These are phyloP conservation scores for Dendrolimus kikuchii DNA, from an alignment of 1,140 invertebrate species.

Conservation along the genomic window DNA sequence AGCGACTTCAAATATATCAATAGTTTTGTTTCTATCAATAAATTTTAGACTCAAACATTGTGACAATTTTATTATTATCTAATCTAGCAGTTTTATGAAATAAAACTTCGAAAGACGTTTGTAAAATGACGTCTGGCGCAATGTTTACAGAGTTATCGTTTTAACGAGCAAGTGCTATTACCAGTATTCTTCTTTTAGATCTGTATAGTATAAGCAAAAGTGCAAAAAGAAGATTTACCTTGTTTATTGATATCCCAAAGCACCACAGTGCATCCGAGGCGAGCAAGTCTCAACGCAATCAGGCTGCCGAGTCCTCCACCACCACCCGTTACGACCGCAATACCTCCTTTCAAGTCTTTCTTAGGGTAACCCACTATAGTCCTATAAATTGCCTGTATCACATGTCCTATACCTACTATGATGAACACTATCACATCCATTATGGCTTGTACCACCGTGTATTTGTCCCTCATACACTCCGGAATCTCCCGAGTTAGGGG, in stretches of 20 bases:
- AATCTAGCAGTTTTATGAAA: too few relatives aligned
- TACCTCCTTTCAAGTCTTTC: slow-evolving; percentile 79
- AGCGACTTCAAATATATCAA: too few relatives aligned
- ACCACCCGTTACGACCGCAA: slow-evolving; percentile 90
- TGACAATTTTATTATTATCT: too few relatives aligned
- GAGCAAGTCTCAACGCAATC: slow-evolving; percentile 84
- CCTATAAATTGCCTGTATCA: slow-evolving; percentile 68
- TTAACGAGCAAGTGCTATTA: too few relatives aligned
- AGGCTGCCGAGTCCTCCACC: slow-evolving; percentile 91
- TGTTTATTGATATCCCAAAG: slow-evolving; percentile 93
- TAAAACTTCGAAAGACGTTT: too few relatives aligned
- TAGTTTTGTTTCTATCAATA: too few relatives aligned
- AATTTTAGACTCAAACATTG: too few relatives aligned
- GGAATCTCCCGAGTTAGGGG: slow-evolving; percentile 61
- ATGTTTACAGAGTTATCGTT: too few relatives aligned
- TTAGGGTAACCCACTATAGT: slow-evolving; percentile 67
- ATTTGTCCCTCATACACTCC: slow-evolving; percentile 63
- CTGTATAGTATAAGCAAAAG: neutral
- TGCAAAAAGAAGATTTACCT: slow-evolving; percentile 70
- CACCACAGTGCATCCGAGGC: slow-evolving; percentile 85
- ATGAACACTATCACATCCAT: slow-evolving; percentile 77
- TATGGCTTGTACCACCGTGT: slow-evolving; percentile 66
- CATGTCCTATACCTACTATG: slow-evolving; percentile 71
- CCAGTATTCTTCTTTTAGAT: too few relatives aligned
- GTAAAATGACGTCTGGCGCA: too few relatives aligned